Conservation (phyloP, 2,797 vertebrate species). For the Eulemur mongoz region DNA sequence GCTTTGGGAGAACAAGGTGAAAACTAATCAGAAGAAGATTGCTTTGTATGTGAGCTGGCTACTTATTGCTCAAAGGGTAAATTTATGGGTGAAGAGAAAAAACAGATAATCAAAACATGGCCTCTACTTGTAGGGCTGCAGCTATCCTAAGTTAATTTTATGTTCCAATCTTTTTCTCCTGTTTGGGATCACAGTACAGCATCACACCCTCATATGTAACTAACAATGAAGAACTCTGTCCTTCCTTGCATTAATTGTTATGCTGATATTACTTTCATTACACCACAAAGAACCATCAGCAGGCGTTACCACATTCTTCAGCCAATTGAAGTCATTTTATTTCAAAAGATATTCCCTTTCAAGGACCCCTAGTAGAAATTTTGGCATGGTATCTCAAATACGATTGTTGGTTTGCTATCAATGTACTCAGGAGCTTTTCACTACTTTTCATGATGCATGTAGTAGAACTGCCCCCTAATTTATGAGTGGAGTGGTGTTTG, state of each 20-base stretch:
- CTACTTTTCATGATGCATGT: background rate
- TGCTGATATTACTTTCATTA: conserved; percentile 10
- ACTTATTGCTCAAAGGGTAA: conserved; percentile 52
- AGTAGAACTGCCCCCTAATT: background rate
- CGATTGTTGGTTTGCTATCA: background rate
- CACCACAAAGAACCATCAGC: background rate
- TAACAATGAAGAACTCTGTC: background rate
- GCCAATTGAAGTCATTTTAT: conserved; percentile 39
- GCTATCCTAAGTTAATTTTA: conserved; percentile 56
- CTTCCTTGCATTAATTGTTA: conserved; percentile 30
- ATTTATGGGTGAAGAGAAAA: conserved; percentile 59
- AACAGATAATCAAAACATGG: conserved; percentile 54
- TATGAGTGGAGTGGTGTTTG: background rate
- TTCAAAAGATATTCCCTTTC: background rate
- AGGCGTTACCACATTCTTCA: background rate
- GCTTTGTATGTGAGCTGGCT: conserved; percentile 17
- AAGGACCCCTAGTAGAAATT: background rate
- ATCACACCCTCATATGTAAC: background rate
- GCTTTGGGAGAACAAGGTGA: conserved; percentile 56
- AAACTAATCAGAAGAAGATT: conserved; percentile 68
- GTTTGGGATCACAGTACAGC: conserved; percentile 40
- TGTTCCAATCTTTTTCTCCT: conserved; percentile 48
- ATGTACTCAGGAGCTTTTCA: background rate
- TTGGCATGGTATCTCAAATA: background rate
- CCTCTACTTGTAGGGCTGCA: conserved; percentile 10